phyloP scores from a whole-genome alignment of 2,113 vertebrate species.

The Recurvirostra avosetta region DNA sequence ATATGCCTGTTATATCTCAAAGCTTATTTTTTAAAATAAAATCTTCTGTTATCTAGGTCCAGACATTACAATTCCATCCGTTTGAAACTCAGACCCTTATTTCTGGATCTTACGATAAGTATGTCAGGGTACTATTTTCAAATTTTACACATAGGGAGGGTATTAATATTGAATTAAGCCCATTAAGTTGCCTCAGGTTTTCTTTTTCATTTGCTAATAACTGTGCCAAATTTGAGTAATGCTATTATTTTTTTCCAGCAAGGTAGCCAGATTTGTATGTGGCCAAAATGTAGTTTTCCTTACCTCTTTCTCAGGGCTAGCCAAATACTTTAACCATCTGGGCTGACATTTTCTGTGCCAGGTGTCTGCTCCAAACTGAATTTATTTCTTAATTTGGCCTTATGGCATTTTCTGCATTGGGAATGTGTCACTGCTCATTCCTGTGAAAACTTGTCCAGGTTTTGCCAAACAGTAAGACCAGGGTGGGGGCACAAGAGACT shows the following conservation, averaged over 20 bases:
- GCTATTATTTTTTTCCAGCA: neutral
- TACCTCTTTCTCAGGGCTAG: neutral
- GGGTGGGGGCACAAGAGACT: neutral
- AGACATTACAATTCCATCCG: constrained; percentile 91
- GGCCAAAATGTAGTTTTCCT: neutral
- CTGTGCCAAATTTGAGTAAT: neutral
- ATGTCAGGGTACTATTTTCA: constrained; percentile 15
- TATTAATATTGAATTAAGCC: neutral
- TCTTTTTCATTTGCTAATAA: neutral
- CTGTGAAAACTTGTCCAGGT: neutral
- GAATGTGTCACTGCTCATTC: neutral
- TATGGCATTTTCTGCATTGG: neutral
- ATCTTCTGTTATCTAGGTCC: constrained; percentile 78
- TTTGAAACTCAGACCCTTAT: constrained; percentile 97
- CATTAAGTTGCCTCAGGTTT: neutral
- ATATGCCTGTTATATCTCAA: neutral
- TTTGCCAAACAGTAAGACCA: neutral
- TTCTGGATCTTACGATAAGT: constrained; percentile 97
- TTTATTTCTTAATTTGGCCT: neutral
- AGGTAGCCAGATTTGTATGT: neutral
- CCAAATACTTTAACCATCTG: neutral
- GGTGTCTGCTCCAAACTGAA: neutral
- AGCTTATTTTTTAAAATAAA: neutral
- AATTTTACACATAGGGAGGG: neutral
- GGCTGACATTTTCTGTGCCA: neutral